Conservation (phyloP, 1,140 invertebrate species). For the Zaprionus africanus region DNA sequence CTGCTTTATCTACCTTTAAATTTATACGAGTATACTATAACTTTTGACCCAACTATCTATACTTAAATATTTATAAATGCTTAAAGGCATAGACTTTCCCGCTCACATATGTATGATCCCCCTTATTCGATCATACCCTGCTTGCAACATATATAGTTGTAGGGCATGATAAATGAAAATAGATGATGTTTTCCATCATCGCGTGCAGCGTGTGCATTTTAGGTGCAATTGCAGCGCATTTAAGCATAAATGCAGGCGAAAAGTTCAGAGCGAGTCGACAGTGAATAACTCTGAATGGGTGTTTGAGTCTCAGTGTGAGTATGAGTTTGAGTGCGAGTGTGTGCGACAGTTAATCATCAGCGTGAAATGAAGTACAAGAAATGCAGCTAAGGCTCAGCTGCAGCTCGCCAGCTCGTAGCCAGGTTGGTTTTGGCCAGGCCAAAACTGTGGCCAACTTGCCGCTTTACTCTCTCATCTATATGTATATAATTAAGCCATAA, state of each 20-base stretch:
- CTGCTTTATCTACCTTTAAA: too few species aligned
- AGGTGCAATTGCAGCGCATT: slow-evolving; percentile 75
- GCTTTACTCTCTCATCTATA: slow-evolving; percentile 18
- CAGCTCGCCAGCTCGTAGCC: not conserved
- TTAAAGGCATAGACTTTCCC: not conserved
- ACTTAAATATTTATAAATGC: too few species aligned
- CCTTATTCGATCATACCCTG: not conserved
- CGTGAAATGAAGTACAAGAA: slow-evolving; percentile 72
- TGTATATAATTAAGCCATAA: slow-evolving; percentile 81
- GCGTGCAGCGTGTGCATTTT: slow-evolving; percentile 71
- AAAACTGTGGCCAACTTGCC: slow-evolving; percentile 14
- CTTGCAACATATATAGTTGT: not conserved
- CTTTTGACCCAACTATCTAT: too few species aligned
- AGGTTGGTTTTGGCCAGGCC: slow-evolving; percentile 19
- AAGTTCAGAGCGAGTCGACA: slow-evolving; percentile 55
- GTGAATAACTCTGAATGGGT: slow-evolving; percentile 36
- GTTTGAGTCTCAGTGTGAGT: slow-evolving; percentile 15
- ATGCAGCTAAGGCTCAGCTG: slow-evolving; percentile 32
- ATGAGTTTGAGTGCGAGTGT: slow-evolving; percentile 20
- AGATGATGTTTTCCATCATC: slow-evolving; percentile 74
- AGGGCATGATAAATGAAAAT: slow-evolving; percentile 61
- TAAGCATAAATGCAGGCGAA: slow-evolving; percentile 76
- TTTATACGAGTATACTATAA: too few species aligned
- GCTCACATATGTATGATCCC: not conserved
- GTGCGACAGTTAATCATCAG: slow-evolving; percentile 72